Conservation (phyloP, 2,797 vertebrate genomes). For the Ambastaia sidthimunki region DNA sequence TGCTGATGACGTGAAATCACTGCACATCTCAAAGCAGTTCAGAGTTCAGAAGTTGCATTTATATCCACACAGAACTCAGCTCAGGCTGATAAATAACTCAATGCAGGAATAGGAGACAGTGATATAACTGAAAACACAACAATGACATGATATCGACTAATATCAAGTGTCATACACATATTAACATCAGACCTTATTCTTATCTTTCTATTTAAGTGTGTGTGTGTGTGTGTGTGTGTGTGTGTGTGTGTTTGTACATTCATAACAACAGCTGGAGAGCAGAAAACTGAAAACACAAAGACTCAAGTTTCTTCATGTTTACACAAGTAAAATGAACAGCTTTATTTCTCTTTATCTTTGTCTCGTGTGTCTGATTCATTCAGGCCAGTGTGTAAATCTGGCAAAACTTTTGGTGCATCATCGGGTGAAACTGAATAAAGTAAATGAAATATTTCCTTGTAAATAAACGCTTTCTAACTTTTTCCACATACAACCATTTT, state of each 20-base stretch:
- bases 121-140: slow-evolving; percentile 1
- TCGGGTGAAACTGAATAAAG: neutral
- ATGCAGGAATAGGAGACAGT: slow-evolving; percentile 65
- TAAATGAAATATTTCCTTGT: neutral
- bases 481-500: neutral
- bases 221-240: too few species aligned
- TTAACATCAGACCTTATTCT: too few species aligned
- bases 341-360: slow-evolving; percentile 22
- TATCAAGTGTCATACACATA: too few species aligned
- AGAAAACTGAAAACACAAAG: slow-evolving; percentile 10
- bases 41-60: neutral
- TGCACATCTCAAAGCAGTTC: neutral
- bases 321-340: slow-evolving; percentile 23
- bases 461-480: neutral
- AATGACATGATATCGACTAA: too few species aligned
- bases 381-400: slow-evolving; percentile 18
- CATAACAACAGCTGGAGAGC: slow-evolving; percentile 21
- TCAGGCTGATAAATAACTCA: neutral
- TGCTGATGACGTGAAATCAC: slow-evolving; percentile 7
- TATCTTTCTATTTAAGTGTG: neutral
- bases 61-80: neutral
- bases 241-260: neutral
- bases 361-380: slow-evolving; percentile 19
- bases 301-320: slow-evolving; percentile 17
- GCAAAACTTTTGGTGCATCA: slow-evolving; percentile 2